A percentile compares a stretch with the other conserved stretches of the same genome.
These are phyloP conservation scores for Halisarca cf. caerulea DNA, from an alignment of 37 sponge, comb jelly and placozoan species.

Conservation along the genomic window DNA sequence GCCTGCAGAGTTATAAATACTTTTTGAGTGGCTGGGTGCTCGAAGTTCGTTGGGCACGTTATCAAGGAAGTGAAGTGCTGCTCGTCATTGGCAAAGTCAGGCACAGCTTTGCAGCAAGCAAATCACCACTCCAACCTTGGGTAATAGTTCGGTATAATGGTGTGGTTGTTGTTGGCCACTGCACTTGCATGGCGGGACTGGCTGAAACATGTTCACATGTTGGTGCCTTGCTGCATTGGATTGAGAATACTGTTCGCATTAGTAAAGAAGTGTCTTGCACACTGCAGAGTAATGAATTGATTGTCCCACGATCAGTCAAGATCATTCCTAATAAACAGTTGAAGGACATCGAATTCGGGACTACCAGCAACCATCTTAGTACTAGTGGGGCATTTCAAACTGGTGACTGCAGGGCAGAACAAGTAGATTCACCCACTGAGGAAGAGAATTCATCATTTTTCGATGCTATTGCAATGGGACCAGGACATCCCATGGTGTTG, in stretches of 20 bases:
- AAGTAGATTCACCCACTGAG: too few species aligned
- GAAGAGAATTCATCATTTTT: too few species aligned
- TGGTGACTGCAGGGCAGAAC: too few species aligned
- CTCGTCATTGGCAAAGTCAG: conserved; percentile 41
- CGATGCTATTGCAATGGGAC: too few species aligned
- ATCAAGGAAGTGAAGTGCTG: conserved; percentile 8
- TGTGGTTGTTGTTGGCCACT: conserved; percentile 30
- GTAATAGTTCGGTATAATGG: conserved; percentile 23
- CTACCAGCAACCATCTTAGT: too few species aligned
- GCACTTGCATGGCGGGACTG: conserved; percentile 46
- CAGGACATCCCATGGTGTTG: too few species aligned
- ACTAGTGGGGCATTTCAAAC: too few species aligned
- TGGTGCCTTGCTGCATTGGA: conserved; percentile 50
- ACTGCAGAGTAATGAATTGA: conserved; percentile 31
- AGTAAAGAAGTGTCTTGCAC: conserved; percentile 24
- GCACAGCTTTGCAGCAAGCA: conserved; percentile 45
- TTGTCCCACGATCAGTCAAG: conserved; percentile 30
- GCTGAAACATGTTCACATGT: conserved; percentile 47
- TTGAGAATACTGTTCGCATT: conserved; percentile 42
- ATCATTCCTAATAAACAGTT: conserved; percentile 26
- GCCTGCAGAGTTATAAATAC: background rate
- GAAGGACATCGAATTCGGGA: conserved; percentile 20
- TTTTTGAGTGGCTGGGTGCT: background rate
- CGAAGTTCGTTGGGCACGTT: background rate
- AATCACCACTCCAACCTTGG: conserved; percentile 44